Evolutionary conservation across 2,113 vertebrate species (phyloP).

Genomic region (Periophthalmus modestus): DNA sequence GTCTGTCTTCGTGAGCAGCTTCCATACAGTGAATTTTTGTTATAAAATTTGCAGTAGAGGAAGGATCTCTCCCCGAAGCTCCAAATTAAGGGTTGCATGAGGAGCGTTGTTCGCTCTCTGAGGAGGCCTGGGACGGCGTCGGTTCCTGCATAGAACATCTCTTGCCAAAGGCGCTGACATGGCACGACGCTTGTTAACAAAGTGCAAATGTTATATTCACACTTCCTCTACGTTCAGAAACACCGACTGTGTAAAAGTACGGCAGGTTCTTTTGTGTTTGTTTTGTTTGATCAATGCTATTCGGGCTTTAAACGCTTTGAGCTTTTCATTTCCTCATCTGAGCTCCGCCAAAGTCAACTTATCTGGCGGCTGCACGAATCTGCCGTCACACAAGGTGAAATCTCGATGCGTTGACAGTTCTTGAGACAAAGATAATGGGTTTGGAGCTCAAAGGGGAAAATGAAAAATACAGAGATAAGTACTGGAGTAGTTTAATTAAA

Average conservation of each 20-base stretch:
- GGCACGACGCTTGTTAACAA: conserved; percentile 53
- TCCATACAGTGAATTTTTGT: not conserved
- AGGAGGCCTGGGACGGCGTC: conserved; percentile 16
- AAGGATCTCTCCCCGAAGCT: conserved; percentile 14
- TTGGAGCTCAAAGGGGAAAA: conserved; percentile 63
- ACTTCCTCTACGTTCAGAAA: conserved; percentile 41
- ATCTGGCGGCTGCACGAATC: conserved; percentile 47
- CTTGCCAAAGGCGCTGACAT: conserved; percentile 48
- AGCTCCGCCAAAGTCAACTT: conserved; percentile 34
- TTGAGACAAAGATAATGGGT: conserved; percentile 70
- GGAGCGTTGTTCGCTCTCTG: conserved; percentile 24
- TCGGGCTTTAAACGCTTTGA: conserved; percentile 27
- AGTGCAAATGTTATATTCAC: conserved; percentile 52
- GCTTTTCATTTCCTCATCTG: conserved; percentile 48
- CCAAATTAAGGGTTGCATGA: conserved; percentile 31
- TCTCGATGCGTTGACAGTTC: conserved; percentile 62
- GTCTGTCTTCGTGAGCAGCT: too few species aligned
- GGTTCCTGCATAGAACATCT: conserved; percentile 56
- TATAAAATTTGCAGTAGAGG: conserved; percentile 16
- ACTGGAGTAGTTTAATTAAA: conserved; percentile 75
- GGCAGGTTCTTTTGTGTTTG: conserved; percentile 4
- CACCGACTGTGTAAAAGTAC: conserved; percentile 10
- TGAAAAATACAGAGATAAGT: conserved; percentile 66
- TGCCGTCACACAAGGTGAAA: conserved; percentile 47
- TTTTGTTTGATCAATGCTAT: conserved; percentile 36